phyloP scores from a whole-genome alignment of 1,140 invertebrate genomes.

The Ips typographus region DNA sequence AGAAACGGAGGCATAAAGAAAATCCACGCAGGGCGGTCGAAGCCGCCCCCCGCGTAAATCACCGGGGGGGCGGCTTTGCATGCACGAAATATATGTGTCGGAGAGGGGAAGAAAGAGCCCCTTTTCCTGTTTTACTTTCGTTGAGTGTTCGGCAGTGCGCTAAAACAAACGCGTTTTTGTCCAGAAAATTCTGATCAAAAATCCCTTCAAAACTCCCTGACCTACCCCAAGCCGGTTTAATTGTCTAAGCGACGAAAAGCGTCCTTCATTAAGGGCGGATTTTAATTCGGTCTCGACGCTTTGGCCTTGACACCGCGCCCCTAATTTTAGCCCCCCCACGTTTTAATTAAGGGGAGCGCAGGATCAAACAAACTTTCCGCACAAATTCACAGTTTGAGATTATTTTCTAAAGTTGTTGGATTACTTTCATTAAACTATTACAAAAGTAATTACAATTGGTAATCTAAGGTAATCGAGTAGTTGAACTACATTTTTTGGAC shows the following conservation, averaged over 20 bases:
- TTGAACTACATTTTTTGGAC: no score
- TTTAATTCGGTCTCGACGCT: constrained; percentile 20
- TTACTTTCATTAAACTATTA: no score
- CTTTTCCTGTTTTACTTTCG: constrained; percentile 30
- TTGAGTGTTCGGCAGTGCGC: constrained; percentile 12
- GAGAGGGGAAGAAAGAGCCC: constrained; percentile 24
- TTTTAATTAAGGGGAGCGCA: constrained; percentile 21
- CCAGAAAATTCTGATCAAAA: constrained; percentile 17
- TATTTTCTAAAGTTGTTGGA: no score
- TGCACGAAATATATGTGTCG: constrained; percentile 28
- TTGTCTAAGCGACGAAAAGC: constrained; percentile 22
- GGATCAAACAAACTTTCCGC: not conserved
- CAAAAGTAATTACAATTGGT: no score
- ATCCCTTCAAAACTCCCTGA: not conserved
- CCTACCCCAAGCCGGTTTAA: constrained; percentile 18
- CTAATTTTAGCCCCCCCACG: constrained; percentile 26
- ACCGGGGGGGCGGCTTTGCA: constrained; percentile 32
- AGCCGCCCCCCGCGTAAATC: constrained; percentile 32
- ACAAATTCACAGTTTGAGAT: no score
- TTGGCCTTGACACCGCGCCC: constrained; percentile 25
- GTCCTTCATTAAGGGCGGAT: constrained; percentile 25
- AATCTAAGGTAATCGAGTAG: no score
- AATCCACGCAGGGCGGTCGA: constrained; percentile 29
- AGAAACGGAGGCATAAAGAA: constrained; percentile 31
- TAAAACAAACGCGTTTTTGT: constrained; percentile 21